Base-by-base conservation (phyloP, 2,888 invertebrate genomes). In the Polydrusus pterygomalis region DNA sequence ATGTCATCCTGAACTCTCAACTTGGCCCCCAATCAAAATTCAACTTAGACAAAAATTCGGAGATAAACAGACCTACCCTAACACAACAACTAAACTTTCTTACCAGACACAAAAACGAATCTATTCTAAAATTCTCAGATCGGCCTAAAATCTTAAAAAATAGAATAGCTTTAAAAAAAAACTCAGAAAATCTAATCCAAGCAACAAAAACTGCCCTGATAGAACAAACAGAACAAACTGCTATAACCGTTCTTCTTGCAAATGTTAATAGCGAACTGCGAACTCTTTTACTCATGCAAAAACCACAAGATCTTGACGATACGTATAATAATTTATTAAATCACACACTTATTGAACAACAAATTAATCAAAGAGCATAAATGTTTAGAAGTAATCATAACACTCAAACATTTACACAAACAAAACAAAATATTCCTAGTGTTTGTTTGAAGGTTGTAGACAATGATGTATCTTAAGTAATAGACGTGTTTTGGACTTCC, bases 301-400 rank as follows among this genome's bases (percentile, higher is more conserved):
- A 63, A 15, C 11, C 5, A 25, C 13, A 63, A 5, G 1, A 18
- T 15, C 13, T 63, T 9, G 10, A 63, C 17, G 63, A 63, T n/a
- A 45, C 40, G 3, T 63, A 45, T n/a, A 63, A 56, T n/a, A 56
- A 25, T 13, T 7, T 56, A 17, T 20, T 43, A 43, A 63, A 63
- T 17, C 63, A 63, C 13, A n/a, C 40, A 8, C 38, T 63, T 15
- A 63, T 63, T 34, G 63, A 63, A 40, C 63, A 63, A 63, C 40
- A 38, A 63, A 34, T 63, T 34, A 63, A 63, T 13, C 13, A 25
- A 2, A 15, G 63, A 15, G 38, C 25, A 63, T 13, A 43, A 43
- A 43, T 43, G 43, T 6, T 43, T 11, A 43, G 13, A 13, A 43
- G 13, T 43, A 43, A 43, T 43, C 9, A 43, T 43, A 43, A 43